Conservation (phyloP, 2,888 invertebrate genomes). For the Drosophila colorata region DNA sequence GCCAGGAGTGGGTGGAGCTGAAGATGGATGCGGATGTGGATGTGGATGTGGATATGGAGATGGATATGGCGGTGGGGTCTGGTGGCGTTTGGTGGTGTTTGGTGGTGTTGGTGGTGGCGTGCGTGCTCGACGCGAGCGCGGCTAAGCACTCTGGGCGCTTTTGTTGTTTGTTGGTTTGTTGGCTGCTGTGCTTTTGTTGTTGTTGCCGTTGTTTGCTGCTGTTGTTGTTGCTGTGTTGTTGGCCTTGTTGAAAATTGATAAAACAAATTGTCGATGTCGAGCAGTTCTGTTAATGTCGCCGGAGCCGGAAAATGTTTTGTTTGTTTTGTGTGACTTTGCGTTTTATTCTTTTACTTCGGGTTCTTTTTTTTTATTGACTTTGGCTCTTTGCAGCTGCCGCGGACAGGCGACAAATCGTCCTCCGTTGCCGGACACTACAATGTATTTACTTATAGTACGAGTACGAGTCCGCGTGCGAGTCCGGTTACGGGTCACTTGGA, state of each 20-base stretch:
- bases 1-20: constrained; percentile 38
- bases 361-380: constrained; percentile 59
- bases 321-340: constrained; percentile 75
- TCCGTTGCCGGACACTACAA: constrained; percentile 46
- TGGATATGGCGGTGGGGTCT: constrained; percentile 9
- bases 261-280: constrained; percentile 83
- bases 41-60: constrained; percentile 37
- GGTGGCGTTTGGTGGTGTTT: constrained; percentile 18
- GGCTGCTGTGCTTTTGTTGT: constrained; percentile 54
- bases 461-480: constrained; percentile 1
- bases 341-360: constrained; percentile 51
- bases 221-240: constrained; percentile 55
- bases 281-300: constrained; percentile 83
- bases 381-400: constrained; percentile 40
- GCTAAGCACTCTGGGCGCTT: constrained; percentile 78
- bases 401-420: constrained; percentile 54
- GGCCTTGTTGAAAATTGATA: constrained; percentile 81
- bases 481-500: constrained; percentile 32
- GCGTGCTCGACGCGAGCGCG: constrained; percentile 70
- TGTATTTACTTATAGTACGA: constrained; percentile 27
- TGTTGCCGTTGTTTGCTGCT: constrained; percentile 50
- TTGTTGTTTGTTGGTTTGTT: constrained; percentile 71
- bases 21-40: constrained; percentile 61
- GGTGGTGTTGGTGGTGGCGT: constrained; percentile 50
- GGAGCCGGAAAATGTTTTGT: constrained; percentile 83